These are phyloP conservation scores for Nomada goodeniana DNA, from an alignment of 2,888 invertebrate species.

Conservation along the genomic window DNA sequence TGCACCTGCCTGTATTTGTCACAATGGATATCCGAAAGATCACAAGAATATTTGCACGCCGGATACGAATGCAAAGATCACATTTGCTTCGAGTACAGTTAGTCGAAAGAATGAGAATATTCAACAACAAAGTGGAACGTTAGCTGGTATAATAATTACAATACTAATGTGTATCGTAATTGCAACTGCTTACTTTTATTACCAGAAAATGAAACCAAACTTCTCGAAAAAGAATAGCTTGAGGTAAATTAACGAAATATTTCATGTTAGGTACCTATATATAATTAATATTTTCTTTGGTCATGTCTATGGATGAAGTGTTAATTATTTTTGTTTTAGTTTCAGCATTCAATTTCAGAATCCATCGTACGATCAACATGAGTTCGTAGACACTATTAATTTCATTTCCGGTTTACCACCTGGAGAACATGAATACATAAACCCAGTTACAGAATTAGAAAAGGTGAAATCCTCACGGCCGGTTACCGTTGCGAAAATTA, in stretches of 20 bases:
- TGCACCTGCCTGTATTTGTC: conserved; percentile 86
- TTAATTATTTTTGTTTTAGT: conserved; percentile 23
- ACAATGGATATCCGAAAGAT: conserved; percentile 82
- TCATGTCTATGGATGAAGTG: background rate
- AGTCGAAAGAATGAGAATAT: background rate
- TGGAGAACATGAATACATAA: conserved; percentile 81
- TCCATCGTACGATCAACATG: conserved; percentile 75
- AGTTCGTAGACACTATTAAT: conserved; percentile 55
- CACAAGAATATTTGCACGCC: conserved; percentile 54
- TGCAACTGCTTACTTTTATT: conserved; percentile 71
- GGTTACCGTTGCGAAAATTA: background rate
- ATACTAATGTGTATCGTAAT: conserved; percentile 60
- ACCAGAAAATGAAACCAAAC: conserved; percentile 67
- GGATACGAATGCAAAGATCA: conserved; percentile 27
- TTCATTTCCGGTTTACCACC: conserved; percentile 72
- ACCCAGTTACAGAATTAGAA: conserved; percentile 72
- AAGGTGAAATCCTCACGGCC: conserved; percentile 28
- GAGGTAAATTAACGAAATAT: conserved; percentile 42
- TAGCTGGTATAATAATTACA: conserved; percentile 67
- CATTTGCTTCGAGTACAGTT: conserved; percentile 10
- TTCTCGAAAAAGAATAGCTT: conserved; percentile 19
- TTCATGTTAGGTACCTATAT: too few species aligned
- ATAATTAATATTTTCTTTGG: background rate
- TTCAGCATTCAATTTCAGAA: conserved; percentile 81
- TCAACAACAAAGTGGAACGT: conserved; percentile 16